Conservation (phyloP, 2,888 invertebrate genomes). For the Eupithecia dodoneata region DNA sequence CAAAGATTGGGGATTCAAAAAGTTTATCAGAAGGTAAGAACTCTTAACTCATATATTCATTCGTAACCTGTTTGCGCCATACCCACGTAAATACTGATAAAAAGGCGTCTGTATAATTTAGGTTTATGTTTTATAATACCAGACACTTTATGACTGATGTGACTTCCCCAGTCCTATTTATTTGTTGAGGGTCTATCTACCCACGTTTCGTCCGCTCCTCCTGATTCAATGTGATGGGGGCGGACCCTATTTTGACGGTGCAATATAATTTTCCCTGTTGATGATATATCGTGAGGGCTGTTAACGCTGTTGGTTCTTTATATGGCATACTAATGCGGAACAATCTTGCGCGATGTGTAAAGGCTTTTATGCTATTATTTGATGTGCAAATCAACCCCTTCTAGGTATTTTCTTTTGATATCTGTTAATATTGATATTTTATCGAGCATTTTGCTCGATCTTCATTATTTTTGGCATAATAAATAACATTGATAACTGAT, state of each 20-base stretch:
- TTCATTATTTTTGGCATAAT: not conserved
- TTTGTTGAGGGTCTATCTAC: slow-evolving; percentile 34
- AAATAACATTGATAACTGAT: not conserved
- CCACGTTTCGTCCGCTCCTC: slow-evolving; percentile 41
- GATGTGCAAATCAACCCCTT: slow-evolving; percentile 48
- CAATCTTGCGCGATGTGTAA: slow-evolving; percentile 42
- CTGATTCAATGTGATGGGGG: slow-evolving; percentile 45
- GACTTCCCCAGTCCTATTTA: slow-evolving; percentile 39
- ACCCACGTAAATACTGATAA: not conserved
- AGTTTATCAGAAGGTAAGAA: slow-evolving; percentile 93
- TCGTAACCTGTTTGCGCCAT: slow-evolving; percentile 23
- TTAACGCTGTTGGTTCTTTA: slow-evolving; percentile 49
- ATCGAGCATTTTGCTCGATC: not conserved
- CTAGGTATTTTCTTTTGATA: not conserved
- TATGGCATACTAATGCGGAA: slow-evolving; percentile 41
- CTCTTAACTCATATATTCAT: slow-evolving; percentile 16
- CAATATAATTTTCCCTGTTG: slow-evolving; percentile 54
- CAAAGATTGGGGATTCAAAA: slow-evolving; percentile 99
- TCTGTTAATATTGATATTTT: not conserved
- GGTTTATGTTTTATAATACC: slow-evolving; percentile 12
- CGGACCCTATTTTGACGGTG: slow-evolving; percentile 49
- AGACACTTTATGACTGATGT: slow-evolving; percentile 21
- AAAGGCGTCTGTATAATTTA: not conserved
- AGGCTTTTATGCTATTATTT: slow-evolving; percentile 41
- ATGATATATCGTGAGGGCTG: slow-evolving; percentile 51